Percentiles rank a stretch among this genome's conserved stretches.
phyloP scores from a whole-genome alignment of 1,140 invertebrate genomes.

The Scaptomyza montana region DNA sequence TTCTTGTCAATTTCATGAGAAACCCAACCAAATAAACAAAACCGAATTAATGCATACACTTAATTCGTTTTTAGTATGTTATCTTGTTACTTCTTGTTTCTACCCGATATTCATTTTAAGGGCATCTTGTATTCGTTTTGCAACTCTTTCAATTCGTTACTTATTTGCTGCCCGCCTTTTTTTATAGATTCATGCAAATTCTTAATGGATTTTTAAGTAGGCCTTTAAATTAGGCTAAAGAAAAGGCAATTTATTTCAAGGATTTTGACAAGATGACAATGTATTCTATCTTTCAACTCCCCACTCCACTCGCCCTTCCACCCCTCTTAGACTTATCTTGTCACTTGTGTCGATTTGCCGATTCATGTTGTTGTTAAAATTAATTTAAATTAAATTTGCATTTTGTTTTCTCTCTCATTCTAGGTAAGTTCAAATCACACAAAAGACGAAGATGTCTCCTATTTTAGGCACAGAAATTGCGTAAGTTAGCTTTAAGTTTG shows the following conservation, averaged over 20 bases:
- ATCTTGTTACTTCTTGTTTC: neutral
- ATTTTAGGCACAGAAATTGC: constrained; percentile 17
- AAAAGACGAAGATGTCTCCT: neutral
- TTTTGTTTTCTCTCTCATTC: constrained; percentile 38
- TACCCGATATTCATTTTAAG: neutral
- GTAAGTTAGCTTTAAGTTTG: constrained; percentile 18
- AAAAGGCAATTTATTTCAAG: constrained; percentile 74
- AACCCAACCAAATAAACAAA: neutral
- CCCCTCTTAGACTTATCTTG: constrained; percentile 16
- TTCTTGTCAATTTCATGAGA: constrained; percentile 73
- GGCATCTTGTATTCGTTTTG: constrained; percentile 7
- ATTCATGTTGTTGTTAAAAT: constrained; percentile 56
- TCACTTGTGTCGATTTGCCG: constrained; percentile 31
- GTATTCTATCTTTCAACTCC: constrained; percentile 5
- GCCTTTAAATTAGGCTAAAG: constrained; percentile 74
- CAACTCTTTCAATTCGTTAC: constrained; percentile 23
- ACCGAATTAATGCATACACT: constrained; percentile 57
- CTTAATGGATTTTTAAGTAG: constrained; percentile 82
- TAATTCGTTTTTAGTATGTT: neutral
- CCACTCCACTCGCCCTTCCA: neutral
- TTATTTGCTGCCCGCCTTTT: constrained; percentile 26
- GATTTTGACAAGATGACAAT: constrained; percentile 58
- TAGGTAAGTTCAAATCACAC: constrained; percentile 55
- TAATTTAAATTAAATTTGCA: constrained; percentile 74
- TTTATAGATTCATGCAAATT: constrained; percentile 77